These are phyloP conservation scores for Busseola fusca DNA, from an alignment of 2,888 invertebrate genomes.

Conservation along the genomic window DNA sequence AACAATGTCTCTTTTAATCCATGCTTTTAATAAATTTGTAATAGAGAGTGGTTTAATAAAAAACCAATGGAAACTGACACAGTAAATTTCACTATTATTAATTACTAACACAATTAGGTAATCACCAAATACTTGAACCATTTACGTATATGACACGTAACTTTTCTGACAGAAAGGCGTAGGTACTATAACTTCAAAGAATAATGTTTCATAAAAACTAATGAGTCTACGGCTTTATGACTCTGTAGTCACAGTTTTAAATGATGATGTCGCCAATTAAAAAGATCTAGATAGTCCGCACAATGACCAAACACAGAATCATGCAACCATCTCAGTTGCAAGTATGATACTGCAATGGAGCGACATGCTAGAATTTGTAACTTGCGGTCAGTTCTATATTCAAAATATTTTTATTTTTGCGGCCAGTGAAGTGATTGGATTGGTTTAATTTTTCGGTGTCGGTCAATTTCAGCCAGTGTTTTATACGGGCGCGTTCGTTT, in stretches of 20 bases:
- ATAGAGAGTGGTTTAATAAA: neutral
- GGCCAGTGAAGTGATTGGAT: constrained; percentile 42
- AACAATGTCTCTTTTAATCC: neutral
- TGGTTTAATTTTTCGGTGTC: constrained; percentile 22
- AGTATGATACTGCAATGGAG: constrained; percentile 86
- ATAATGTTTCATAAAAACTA: constrained; percentile 45
- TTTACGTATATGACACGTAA: constrained; percentile 18
- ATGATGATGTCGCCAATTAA: constrained; percentile 58
- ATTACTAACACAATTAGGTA: constrained; percentile 2
- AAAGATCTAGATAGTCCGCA: constrained; percentile 78
- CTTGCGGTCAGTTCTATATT: constrained; percentile 82
- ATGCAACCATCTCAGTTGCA: constrained; percentile 82
- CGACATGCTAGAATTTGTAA: constrained; percentile 86
- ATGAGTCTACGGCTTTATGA: constrained; percentile 43
- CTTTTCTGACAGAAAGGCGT: constrained; percentile 22
- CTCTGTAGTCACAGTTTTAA: constrained; percentile 46
- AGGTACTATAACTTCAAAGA: constrained; percentile 23
- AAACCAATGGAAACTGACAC: neutral
- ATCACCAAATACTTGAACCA: neutral
- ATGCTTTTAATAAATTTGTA: constrained; percentile 7
- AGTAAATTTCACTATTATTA: constrained; percentile 2
- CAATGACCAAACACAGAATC: constrained; percentile 75
- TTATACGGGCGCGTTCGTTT: constrained; percentile 29
- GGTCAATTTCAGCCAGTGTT: constrained; percentile 42
- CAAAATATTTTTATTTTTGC: constrained; percentile 51